Evolutionary conservation across 2,888 invertebrate genomes (phyloP), one percentile per base, ranked within the genome.

Genomic region (Smittia sp.): DNA sequence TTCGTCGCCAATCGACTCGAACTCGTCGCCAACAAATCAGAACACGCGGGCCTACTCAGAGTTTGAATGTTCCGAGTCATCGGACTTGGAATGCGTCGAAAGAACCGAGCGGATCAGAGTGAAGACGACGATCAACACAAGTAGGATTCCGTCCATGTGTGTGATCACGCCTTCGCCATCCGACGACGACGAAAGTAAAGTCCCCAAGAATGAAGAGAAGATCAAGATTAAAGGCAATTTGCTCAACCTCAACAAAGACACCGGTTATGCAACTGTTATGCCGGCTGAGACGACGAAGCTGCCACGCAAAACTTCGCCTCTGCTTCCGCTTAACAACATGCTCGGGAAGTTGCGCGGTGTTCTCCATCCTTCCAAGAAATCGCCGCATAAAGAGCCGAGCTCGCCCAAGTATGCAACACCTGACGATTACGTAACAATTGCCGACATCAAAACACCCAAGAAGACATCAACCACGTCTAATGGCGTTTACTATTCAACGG

Each of bases 131-230:
- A 92, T 95, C 58, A 93, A 91, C 78, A 91, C 92, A 70, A 92
- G 92, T 77, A 86, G 94, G 77, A 95, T 95, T 79, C 95, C 95
- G 0, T 94, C 94, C 3, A 92, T 95, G 90, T 95, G 94, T 81
- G 93, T 93, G 1, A 93, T 94, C 68, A 94, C 94, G 15, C 94
- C 94, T 2, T 89, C 90, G 0, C 90, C 91, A 75, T 94, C 93
- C 76, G 94, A 94, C 77, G 94, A 94, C 78, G 94, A 94, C 80
- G 89, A 88, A 76, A 39, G 13, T 7, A 72, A 38, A 18, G 20
- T 13, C 3, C 32, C 20, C 3, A 62, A 72, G 22, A 72, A 68
- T 24, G 54, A 74, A 65, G 74, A 66, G 74, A 76, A 63, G 74
- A 75, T 76, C 75, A 75, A 75, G 75, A 76, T 76, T 75, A 66